A percentile compares a stretch with the other conserved stretches of the same genome.
These are phyloP conservation scores for Drosophila guanche DNA, from an alignment of 1,140 invertebrate genomes.

Conservation along the genomic window DNA sequence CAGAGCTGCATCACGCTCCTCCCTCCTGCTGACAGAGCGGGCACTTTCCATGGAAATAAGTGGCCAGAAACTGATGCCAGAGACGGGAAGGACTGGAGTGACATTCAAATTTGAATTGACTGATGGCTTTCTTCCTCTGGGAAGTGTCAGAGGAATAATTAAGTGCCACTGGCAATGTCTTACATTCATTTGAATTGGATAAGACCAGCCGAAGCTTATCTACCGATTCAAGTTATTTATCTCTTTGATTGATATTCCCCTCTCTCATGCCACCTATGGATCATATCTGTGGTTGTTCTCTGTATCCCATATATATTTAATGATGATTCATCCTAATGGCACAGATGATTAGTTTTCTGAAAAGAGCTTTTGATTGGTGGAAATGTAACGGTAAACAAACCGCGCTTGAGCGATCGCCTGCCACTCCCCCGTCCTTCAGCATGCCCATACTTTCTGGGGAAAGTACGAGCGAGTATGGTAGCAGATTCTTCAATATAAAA, in stretches of 20 bases:
- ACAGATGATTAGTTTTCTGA: conserved; percentile 40
- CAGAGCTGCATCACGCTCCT: conserved; percentile 4
- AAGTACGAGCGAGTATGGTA: conserved; percentile 53
- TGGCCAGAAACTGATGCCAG: conserved; percentile 44
- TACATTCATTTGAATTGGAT: too few species aligned
- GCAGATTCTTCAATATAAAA: conserved; percentile 35
- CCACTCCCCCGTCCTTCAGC: neutral
- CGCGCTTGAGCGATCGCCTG: conserved; percentile 56
- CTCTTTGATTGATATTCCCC: too few species aligned
- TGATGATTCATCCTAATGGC: conserved; percentile 24
- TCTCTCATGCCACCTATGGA: too few species aligned
- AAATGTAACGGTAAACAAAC: conserved; percentile 49
- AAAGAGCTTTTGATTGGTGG: conserved; percentile 36
- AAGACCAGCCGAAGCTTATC: too few species aligned
- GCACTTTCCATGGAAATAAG: conserved; percentile 37
- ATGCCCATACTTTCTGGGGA: conserved; percentile 45
- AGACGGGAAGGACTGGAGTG: conserved; percentile 18
- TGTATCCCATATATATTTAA: neutral
- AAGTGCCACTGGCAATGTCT: too few species aligned
- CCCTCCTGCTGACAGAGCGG: conserved; percentile 26
- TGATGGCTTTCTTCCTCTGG: conserved; percentile 9
- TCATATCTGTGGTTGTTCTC: too few species aligned
- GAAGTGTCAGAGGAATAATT: conserved; percentile 7
- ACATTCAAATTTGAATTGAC: conserved; percentile 22
- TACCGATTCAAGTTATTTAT: too few species aligned